Base-by-base conservation (phyloP, 2,797 vertebrate genomes). In the Odontamblyopus rebecca region DNA sequence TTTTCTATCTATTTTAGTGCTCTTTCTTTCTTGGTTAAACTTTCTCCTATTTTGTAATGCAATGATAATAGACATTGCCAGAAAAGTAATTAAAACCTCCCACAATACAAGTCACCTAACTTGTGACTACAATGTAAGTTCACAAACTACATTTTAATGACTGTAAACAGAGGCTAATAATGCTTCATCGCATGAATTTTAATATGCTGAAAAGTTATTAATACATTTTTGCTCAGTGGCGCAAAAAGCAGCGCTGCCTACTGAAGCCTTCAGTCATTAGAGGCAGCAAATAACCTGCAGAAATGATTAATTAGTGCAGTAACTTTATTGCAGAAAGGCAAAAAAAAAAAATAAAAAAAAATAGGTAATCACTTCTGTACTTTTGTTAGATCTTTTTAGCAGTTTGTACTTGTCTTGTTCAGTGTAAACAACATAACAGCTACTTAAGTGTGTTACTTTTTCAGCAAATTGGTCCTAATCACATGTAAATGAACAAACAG, bases 401-500 rank as follows among this genome's bases (percentile, higher is more conserved):
- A 18, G 44, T 66, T 63, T 63, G 61, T 44, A 44, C 38, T 13
- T 3, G 29, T 26, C n/a, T 26, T 41, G 61, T 63, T 41, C 11
- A 44, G 19, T 44, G 32, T 26, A 15, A 23, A 9, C n/a, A 19
- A 29, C 23, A 50, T 12, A 44, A 44, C 32, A 44, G 41, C 63
- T 65, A 48, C 23, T 48, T 64, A 12, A 65, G 23, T 23, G 19
- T 62, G 50, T 68, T 66, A 61, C 26, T 67, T 68, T 48, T 59
- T 27, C 69, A 16, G 61, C 68, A 73, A 75, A 69, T 69, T 62
- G 53, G 73, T 73, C 77, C 74, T 70, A 83, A 73, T 61, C 57
- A 67, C 70, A 80, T 80, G 76, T 74, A 83, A 71, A 86, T 79
- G 29, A 80, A 80, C 74, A 83, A 79, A 77, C 61, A 71, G 71